These are phyloP conservation scores for Salticus scenicus DNA, from an alignment of 2,888 invertebrate species.

Conservation along the genomic window DNA sequence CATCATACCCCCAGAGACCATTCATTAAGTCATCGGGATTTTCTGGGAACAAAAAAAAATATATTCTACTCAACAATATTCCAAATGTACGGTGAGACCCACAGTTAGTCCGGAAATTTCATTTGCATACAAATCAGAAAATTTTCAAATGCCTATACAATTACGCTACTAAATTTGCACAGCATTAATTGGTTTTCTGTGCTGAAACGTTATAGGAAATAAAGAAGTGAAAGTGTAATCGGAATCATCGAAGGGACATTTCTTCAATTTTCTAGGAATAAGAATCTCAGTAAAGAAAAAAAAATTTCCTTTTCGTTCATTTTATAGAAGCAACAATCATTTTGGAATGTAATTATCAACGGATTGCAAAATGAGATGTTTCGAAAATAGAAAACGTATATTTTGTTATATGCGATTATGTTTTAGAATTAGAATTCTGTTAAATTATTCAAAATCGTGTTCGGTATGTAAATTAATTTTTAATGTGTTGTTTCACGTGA, in stretches of 20 bases:
- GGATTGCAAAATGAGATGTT: background rate
- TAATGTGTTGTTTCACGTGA: no score
- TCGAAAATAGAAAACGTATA: background rate
- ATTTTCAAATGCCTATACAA: constrained; percentile 14
- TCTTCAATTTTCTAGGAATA: background rate
- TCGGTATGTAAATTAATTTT: background rate
- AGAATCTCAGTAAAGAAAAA: background rate
- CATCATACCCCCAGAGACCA: background rate
- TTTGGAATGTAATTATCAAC: background rate
- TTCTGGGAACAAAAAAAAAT: background rate
- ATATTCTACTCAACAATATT: background rate
- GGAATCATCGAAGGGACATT: background rate
- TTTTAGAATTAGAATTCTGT: background rate
- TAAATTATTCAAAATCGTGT: background rate
- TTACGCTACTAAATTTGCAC: constrained; percentile 1
- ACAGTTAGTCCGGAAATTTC: constrained; percentile 2
- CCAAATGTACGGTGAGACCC: background rate
- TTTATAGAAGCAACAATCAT: constrained; percentile 2
- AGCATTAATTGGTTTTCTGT: constrained; percentile 9
- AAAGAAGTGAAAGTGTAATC: background rate
- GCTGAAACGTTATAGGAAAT: background rate
- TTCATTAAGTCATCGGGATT: background rate
- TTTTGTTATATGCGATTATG: background rate
- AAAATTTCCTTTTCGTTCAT: background rate
- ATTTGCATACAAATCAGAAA: constrained; percentile 19